phyloP scores from a whole-genome alignment of 2,888 invertebrate species.

The Pyrocoelia pectoralis region DNA sequence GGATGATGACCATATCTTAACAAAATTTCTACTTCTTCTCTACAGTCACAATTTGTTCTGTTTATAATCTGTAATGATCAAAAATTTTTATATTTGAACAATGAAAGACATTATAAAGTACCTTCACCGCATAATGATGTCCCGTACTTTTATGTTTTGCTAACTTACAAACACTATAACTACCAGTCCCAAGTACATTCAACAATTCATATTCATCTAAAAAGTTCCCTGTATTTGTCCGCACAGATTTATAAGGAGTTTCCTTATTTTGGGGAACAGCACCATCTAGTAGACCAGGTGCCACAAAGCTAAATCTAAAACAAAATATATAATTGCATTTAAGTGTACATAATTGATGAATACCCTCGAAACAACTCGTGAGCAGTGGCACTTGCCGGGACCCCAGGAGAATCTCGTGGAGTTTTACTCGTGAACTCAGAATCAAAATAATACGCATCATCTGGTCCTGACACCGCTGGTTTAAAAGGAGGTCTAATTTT shows the following conservation, averaged over 20 bases:
- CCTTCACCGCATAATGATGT: constrained; percentile 95
- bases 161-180: constrained; percentile 91
- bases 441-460: constrained; percentile 98
- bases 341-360: constrained; percentile 8
- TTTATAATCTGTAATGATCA: constrained; percentile 80
- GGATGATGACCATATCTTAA: constrained; percentile 94
- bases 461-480: constrained; percentile 92
- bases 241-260: constrained; percentile 52
- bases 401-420: constrained; percentile 96
- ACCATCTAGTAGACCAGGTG: constrained; percentile 86
- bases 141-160: constrained; percentile 90
- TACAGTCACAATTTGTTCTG: constrained; percentile 89
- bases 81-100: constrained; percentile 93
- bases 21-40: constrained; percentile 97
- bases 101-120: constrained; percentile 54
- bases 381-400: constrained; percentile 97
- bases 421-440: constrained; percentile 98
- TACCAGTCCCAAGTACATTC: constrained; percentile 92
- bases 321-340: neutral
- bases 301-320: constrained; percentile 89
- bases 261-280: constrained; percentile 59
- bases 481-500: constrained; percentile 95
- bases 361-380: constrained; percentile 90
- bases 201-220: constrained; percentile 92
- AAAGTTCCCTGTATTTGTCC: constrained; percentile 67